A percentile compares a stretch with the other conserved stretches of the same genome.
Conservation (phyloP, 2,888 invertebrate species). For the Selenia dentaria region DNA sequence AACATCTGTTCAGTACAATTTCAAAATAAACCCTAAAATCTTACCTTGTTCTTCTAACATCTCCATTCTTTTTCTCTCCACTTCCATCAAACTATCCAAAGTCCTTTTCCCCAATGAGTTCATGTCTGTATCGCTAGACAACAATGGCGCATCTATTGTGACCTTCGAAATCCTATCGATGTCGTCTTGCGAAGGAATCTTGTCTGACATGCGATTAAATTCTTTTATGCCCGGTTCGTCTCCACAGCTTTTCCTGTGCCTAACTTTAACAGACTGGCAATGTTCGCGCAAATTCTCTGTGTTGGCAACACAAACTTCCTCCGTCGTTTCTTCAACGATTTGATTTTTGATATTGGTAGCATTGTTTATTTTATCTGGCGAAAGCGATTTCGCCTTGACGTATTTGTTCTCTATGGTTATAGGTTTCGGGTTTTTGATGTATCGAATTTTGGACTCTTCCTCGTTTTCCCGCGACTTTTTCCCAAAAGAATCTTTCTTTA, state of each 20-base stretch:
- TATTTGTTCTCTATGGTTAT: slow-evolving; percentile 69
- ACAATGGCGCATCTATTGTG: slow-evolving; percentile 92
- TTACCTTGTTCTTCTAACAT: slow-evolving; percentile 96
- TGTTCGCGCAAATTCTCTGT: slow-evolving; percentile 38
- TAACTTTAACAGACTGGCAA: slow-evolving; percentile 39
- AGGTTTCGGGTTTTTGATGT: slow-evolving; percentile 70
- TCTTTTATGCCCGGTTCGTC: slow-evolving; percentile 71
- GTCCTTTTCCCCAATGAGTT: slow-evolving; percentile 90
- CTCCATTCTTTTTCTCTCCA: slow-evolving; percentile 93
- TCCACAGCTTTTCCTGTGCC: slow-evolving; percentile 77
- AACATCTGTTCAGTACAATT: too few relatives aligned
- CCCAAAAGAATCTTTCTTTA: slow-evolving; percentile 76
- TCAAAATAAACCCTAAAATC: too few relatives aligned
- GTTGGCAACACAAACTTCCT: slow-evolving; percentile 28
- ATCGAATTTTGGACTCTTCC: slow-evolving; percentile 59
- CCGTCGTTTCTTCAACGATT: slow-evolving; percentile 56
- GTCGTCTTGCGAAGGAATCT: slow-evolving; percentile 92
- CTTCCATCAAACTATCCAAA: slow-evolving; percentile 94
- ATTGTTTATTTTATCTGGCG: slow-evolving; percentile 61
- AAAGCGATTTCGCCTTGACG: slow-evolving; percentile 68
- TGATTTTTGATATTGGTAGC: slow-evolving; percentile 32
- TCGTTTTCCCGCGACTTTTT: slow-evolving; percentile 62
- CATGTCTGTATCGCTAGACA: slow-evolving; percentile 87
- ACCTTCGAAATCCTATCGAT: slow-evolving; percentile 95
- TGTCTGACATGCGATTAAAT: slow-evolving; percentile 66